These are phyloP conservation scores for Prionailurus viverrinus DNA, from an alignment of 2,113 vertebrate genomes.

Conservation along the genomic window DNA sequence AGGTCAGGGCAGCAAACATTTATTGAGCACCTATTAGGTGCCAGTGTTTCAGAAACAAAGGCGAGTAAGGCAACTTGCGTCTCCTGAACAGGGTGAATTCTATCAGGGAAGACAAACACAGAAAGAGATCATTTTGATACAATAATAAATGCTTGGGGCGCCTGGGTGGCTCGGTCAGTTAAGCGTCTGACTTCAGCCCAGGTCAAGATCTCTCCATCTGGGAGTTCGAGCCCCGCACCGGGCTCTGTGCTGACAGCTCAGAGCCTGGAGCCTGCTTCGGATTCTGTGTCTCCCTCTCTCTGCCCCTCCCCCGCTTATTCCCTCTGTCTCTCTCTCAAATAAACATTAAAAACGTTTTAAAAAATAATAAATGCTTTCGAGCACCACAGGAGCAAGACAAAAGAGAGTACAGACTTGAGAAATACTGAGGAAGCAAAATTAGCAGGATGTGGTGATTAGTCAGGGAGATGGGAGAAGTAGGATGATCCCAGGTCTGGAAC, in stretches of 20 bases:
- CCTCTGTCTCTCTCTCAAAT: no score
- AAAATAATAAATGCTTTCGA: neutral
- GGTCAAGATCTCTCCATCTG: no score
- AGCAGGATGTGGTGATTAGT: conserved; percentile 8
- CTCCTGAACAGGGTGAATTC: neutral
- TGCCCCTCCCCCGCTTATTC: no score
- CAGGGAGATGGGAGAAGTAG: neutral
- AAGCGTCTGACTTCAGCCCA: no score
- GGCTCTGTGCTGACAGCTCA: no score
- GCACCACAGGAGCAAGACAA: neutral
- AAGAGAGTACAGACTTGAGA: neutral
- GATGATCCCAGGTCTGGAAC: neutral
- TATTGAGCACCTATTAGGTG: neutral
- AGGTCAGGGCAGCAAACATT: neutral
- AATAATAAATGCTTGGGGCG: neutral
- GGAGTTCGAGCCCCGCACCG: no score
- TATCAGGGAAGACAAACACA: neutral
- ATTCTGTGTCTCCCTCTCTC: no score
- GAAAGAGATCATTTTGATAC: neutral
- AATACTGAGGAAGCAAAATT: neutral
- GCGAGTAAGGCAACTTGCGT: neutral
- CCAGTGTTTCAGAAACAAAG: conserved; percentile 23
- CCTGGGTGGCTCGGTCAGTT: no score
- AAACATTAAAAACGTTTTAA: no score
- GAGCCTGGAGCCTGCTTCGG: no score